phyloP scores from a whole-genome alignment of 2,113 vertebrate species.

The Chinchilla lanigera region DNA sequence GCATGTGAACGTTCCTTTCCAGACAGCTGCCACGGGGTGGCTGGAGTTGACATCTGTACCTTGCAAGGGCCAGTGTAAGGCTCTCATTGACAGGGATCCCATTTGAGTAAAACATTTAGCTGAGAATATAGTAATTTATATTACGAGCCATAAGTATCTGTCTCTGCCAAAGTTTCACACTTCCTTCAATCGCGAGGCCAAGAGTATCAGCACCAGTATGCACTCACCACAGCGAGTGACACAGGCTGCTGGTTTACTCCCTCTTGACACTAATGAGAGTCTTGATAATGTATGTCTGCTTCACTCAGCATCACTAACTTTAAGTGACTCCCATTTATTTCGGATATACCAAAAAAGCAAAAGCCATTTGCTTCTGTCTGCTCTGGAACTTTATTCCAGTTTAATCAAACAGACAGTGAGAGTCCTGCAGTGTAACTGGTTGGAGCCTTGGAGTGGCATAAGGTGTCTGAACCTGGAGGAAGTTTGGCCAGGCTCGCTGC shows the following conservation, averaged over 20 bases:
- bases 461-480: neutral
- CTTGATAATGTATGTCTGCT: neutral
- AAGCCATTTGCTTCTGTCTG: neutral
- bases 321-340: neutral
- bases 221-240: neutral
- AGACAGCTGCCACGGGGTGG: neutral
- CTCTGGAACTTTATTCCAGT: neutral
- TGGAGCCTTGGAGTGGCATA: neutral
- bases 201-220: neutral
- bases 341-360: neutral
- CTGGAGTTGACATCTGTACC: neutral
- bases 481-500: neutral
- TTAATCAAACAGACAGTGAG: constrained; percentile 16
- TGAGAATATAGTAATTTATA: constrained; percentile 62
- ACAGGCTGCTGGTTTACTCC: neutral
- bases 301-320: neutral
- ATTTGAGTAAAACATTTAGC: constrained; percentile 74
- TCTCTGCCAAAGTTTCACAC: constrained; percentile 20
- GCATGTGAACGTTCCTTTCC: neutral
- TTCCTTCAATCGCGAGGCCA: constrained; percentile 50
- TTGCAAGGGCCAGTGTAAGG: constrained; percentile 27
- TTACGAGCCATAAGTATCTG: constrained; percentile 69
- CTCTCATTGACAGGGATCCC: constrained; percentile 73
- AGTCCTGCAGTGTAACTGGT: neutral
- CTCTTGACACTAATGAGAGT: neutral